These are phyloP conservation scores for Streblospio benedicti DNA, from an alignment of 1,140 invertebrate species.

Conservation along the genomic window DNA sequence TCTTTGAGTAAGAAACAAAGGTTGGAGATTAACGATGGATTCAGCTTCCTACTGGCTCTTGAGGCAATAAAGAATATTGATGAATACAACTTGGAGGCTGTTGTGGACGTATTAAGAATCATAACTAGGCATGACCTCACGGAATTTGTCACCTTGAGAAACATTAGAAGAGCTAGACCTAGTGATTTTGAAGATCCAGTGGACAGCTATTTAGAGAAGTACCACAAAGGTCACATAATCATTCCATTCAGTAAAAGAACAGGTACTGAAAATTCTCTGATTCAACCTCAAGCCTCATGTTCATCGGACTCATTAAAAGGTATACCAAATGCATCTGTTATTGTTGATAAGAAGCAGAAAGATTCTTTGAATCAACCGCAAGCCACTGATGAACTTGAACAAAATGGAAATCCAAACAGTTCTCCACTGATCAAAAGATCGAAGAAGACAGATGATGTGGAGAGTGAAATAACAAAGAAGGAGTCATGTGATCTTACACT, in stretches of 20 bases:
- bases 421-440: no score
- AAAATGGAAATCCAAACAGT: no score
- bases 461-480: no score
- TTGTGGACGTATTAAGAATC: background rate
- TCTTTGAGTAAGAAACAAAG: background rate
- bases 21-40: background rate
- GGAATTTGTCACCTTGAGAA: background rate
- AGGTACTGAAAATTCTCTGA: no score
- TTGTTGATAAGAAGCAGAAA: no score
- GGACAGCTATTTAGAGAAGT: background rate
- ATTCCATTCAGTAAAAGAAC: background rate
- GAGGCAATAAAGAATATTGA: background rate
- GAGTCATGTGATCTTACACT: no score
- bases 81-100: background rate
- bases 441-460: no score
- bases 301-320: no score
- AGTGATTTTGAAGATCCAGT: background rate
- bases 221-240: background rate
- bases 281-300: no score
- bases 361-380: no score
- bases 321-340: no score
- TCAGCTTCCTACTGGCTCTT: conserved; percentile 1
- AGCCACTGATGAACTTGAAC: no score
- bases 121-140: conserved; percentile 4
- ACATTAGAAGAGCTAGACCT: background rate